These are phyloP conservation scores for Philypnodon macrostomus DNA, from an alignment of 2,797 vertebrate species.

Conservation along the genomic window DNA sequence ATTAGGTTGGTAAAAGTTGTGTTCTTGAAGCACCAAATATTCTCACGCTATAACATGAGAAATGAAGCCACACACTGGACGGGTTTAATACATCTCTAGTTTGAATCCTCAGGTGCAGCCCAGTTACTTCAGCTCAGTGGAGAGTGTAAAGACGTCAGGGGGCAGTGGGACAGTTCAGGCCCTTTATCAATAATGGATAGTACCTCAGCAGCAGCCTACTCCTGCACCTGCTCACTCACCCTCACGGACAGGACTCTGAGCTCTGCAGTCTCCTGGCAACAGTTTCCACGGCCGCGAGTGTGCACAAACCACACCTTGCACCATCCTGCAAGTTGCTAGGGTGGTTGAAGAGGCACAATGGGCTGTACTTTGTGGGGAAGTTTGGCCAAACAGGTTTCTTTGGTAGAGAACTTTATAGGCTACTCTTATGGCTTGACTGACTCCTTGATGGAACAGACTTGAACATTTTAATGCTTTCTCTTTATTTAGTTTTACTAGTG, in stretches of 20 bases:
- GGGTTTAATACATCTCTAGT: slow-evolving; percentile 10
- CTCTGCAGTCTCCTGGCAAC: slow-evolving; percentile 70
- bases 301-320: slow-evolving; percentile 45
- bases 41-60: too few species aligned
- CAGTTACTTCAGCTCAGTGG: slow-evolving; percentile 12
- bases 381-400: too few species aligned
- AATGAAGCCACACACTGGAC: too few species aligned
- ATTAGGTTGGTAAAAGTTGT: too few species aligned
- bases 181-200: slow-evolving; percentile 65
- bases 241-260: slow-evolving; percentile 43
- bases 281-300: slow-evolving; percentile 49
- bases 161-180: slow-evolving; percentile 42
- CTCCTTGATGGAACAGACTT: too few species aligned
- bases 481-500: too few species aligned
- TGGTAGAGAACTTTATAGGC: too few species aligned
- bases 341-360: too few species aligned
- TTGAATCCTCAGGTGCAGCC: slow-evolving; percentile 24
- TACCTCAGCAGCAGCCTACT: slow-evolving; percentile 38
- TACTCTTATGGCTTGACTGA: too few species aligned
- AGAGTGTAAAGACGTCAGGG: slow-evolving; percentile 20
- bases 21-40: too few species aligned
- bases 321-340: slow-evolving; percentile 28
- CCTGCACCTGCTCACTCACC: slow-evolving; percentile 43
- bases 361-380: too few species aligned
- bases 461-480: too few species aligned